A percentile compares a stretch with the other conserved stretches of the same genome.
Conservation (phyloP, 2,888 invertebrate genomes). For the Caenorhabditis zanzibari region DNA sequence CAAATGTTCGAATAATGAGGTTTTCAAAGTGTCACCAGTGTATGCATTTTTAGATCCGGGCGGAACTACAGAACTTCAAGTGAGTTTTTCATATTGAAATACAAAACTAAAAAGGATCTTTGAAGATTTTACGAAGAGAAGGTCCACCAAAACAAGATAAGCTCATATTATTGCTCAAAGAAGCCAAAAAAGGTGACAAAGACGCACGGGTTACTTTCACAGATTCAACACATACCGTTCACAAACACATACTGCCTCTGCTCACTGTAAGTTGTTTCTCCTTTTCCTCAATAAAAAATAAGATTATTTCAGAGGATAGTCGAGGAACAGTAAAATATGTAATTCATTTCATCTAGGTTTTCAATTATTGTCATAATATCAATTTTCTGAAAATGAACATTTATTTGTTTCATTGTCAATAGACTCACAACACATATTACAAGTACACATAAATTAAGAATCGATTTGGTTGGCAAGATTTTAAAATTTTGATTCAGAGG, state of each 20-base stretch:
- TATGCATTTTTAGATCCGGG: slow-evolving; percentile 70
- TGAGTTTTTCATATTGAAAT: slow-evolving; percentile 2
- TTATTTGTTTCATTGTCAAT: slow-evolving; percentile 14
- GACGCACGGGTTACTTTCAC: slow-evolving; percentile 70
- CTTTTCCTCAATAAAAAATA: neutral
- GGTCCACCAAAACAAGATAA: slow-evolving; percentile 72
- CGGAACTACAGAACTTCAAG: slow-evolving; percentile 67
- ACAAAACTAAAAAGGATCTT: neutral
- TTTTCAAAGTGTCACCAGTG: slow-evolving; percentile 75
- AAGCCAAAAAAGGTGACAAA: slow-evolving; percentile 70
- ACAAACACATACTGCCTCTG: slow-evolving; percentile 59
- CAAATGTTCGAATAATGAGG: slow-evolving; percentile 74
- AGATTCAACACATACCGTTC: slow-evolving; percentile 47
- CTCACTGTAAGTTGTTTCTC: slow-evolving; percentile 43
- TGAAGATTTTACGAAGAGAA: slow-evolving; percentile 71
- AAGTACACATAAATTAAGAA: slow-evolving; percentile 27
- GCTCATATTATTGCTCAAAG: slow-evolving; percentile 71
- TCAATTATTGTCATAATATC: slow-evolving; percentile 20
- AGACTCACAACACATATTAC: slow-evolving; percentile 22
- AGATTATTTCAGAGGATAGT: slow-evolving; percentile 34
- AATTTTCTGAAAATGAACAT: slow-evolving; percentile 22
- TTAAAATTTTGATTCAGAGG: slow-evolving; percentile 8
- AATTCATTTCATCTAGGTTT: slow-evolving; percentile 35
- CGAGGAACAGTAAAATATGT: slow-evolving; percentile 40
- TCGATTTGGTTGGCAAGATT: slow-evolving; percentile 28